These are phyloP conservation scores for Entomyzon cyanotis DNA, from an alignment of 2,113 vertebrate species.

Conservation along the genomic window DNA sequence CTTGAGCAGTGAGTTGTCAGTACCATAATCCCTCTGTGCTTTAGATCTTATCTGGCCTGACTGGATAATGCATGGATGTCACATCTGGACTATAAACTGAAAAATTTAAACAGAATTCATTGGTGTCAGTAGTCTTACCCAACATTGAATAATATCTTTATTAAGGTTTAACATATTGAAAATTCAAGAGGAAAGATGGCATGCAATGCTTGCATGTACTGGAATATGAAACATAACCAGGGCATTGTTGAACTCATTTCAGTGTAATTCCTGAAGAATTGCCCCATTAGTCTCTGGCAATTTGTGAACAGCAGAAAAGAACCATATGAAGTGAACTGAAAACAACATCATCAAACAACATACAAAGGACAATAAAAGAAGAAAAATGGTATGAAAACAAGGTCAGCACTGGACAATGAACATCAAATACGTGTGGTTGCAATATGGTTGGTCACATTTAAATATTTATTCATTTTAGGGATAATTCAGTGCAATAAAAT, in stretches of 20 bases:
- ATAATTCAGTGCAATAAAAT: neutral
- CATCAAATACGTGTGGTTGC: neutral
- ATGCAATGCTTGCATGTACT: neutral
- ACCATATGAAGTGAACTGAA: neutral
- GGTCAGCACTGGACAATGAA: slow-evolving; percentile 10
- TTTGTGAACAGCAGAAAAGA: neutral
- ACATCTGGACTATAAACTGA: neutral
- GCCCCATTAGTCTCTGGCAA: slow-evolving; percentile 20
- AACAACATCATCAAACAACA: slow-evolving; percentile 14
- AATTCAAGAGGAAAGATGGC: neutral
- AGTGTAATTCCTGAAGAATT: slow-evolving; percentile 36
- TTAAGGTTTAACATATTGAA: neutral
- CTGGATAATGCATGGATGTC: neutral
- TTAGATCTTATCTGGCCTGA: neutral
- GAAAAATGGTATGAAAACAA: slow-evolving; percentile 42
- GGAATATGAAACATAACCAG: slow-evolving; percentile 23
- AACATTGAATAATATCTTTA: neutral
- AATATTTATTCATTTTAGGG: slow-evolving; percentile 42
- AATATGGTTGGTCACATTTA: slow-evolving; percentile 15
- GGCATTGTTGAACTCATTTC: neutral
- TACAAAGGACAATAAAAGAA: slow-evolving; percentile 14
- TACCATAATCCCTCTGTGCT: neutral
- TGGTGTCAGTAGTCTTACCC: neutral
- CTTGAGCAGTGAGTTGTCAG: neutral
- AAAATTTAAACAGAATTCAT: neutral